Evolutionary conservation across 2,888 invertebrate genomes (phyloP).

Genomic region (Mallateleia sp.): DNA sequence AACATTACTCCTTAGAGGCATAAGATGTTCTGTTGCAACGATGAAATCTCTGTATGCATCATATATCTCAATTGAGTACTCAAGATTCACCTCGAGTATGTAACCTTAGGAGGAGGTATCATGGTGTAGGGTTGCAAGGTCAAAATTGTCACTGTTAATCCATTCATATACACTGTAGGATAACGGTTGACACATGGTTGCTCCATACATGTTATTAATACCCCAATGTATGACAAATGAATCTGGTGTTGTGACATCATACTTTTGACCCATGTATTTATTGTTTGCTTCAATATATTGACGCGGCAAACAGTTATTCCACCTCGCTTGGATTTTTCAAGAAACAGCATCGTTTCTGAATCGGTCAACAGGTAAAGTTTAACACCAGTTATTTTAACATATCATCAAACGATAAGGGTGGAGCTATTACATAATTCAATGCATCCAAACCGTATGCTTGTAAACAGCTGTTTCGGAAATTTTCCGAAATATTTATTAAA

Average conservation of each 20-base stretch:
- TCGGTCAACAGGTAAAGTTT: conserved; percentile 21
- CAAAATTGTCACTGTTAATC: no score
- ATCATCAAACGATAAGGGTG: conserved; percentile 1
- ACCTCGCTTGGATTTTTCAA: conserved; percentile 15
- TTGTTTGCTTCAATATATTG: no score
- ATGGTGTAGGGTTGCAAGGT: no score
- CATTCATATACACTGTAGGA: conserved; percentile 69
- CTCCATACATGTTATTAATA: conserved; percentile 82
- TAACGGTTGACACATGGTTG: conserved; percentile 49
- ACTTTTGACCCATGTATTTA: no score
- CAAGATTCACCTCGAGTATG: not conserved
- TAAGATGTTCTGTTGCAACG: no score
- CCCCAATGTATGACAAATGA: conserved; percentile 78
- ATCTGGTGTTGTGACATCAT: conserved; percentile 5
- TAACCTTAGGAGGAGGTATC: not conserved
- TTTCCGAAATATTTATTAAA: no score
- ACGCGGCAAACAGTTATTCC: conserved; percentile 24
- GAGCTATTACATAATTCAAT: not conserved
- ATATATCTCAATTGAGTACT: no score
- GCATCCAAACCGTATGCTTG: conserved; percentile 9
- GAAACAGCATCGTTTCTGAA: conserved; percentile 57
- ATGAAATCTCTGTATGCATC: no score
- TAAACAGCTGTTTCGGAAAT: no score
- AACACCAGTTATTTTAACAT: no score
- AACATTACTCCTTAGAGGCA: no score